Percentiles rank a stretch among this genome's conserved stretches.
These are phyloP conservation scores for Stenopsyche tienmushanensis DNA, from an alignment of 1,140 invertebrate genomes.

Conservation along the genomic window DNA sequence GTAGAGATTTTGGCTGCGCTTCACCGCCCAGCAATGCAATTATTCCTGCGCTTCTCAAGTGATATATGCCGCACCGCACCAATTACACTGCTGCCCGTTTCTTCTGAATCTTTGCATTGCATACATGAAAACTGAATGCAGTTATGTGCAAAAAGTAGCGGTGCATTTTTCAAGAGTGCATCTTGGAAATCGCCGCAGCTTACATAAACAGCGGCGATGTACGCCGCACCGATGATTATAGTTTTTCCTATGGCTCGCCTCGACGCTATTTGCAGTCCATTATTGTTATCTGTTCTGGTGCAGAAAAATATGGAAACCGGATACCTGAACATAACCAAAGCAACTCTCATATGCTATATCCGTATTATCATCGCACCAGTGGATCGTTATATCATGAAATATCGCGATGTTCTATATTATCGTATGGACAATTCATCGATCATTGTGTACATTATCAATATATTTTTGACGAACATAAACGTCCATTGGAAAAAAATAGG, in stretches of 20 bases:
- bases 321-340: not conserved
- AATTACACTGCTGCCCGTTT: not conserved
- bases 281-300: not conserved
- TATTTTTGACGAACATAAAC: no score
- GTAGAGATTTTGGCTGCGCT: constrained; percentile 38
- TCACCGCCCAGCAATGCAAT: constrained; percentile 34
- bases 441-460: no score
- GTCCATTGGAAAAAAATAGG: no score
- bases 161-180: not conserved
- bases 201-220: no score
- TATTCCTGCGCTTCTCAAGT: constrained; percentile 6
- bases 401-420: no score
- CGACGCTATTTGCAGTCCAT: no score
- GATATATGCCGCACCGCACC: not conserved
- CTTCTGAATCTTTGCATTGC: not conserved
- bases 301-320: not conserved
- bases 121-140: no score
- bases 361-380: no score
- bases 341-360: no score
- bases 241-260: not conserved
- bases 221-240: not conserved
- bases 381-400: no score
- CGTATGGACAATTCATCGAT: no score
- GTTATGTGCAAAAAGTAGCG: not conserved
- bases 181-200: no score